These are phyloP conservation scores for Mellivora capensis DNA, from an alignment of 2,113 vertebrate species.

Conservation along the genomic window DNA sequence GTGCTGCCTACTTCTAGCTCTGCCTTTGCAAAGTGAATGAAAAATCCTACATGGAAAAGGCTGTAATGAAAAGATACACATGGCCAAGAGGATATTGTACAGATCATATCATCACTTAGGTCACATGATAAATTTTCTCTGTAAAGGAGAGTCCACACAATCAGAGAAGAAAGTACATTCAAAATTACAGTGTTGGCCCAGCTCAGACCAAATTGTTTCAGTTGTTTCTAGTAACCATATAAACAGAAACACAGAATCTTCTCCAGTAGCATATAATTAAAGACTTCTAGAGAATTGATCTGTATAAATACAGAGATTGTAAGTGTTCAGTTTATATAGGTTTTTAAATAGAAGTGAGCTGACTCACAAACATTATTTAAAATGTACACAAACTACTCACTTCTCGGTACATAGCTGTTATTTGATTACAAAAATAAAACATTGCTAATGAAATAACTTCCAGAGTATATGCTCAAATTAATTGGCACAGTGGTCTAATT, in stretches of 20 bases:
- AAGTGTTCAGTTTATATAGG: conserved; percentile 37
- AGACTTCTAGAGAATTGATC: conserved; percentile 38
- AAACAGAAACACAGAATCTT: conserved; percentile 51
- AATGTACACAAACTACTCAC: conserved; percentile 13
- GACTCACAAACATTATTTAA: conserved; percentile 51
- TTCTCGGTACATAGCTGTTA: conserved; percentile 44
- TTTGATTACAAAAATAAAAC: conserved; percentile 59
- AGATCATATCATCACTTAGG: background rate
- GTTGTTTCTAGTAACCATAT: conserved; percentile 46
- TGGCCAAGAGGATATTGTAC: background rate
- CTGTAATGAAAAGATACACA: conserved; percentile 20
- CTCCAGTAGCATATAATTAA: conserved; percentile 60
- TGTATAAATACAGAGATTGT: conserved; percentile 32
- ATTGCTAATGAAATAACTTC: conserved; percentile 49
- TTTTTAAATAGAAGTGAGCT: conserved; percentile 29
- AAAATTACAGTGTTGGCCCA: background rate
- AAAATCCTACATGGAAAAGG: background rate
- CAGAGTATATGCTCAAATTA: background rate
- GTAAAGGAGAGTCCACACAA: background rate
- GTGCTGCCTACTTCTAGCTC: background rate
- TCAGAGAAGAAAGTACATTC: background rate
- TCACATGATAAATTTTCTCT: conserved; percentile 19
- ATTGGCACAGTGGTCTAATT: conserved; percentile 11
- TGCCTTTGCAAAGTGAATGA: conserved; percentile 27
- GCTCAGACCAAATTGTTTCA: background rate